Percentiles rank a stretch among this genome's conserved stretches.
phyloP scores from a whole-genome alignment of 2,113 vertebrate species.

The Dicerorhinus sumatrensis region DNA sequence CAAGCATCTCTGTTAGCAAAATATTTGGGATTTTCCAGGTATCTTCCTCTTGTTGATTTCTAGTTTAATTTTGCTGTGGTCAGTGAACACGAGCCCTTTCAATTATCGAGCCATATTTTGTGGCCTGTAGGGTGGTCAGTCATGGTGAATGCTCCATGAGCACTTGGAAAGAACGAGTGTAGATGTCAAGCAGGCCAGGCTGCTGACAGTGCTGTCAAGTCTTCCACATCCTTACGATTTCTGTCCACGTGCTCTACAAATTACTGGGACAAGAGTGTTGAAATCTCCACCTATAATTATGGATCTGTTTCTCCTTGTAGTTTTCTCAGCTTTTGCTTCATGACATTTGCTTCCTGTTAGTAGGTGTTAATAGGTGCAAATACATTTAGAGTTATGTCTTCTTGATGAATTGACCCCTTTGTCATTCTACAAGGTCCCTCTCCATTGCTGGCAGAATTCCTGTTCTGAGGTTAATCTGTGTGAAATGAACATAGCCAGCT shows the following conservation, averaged over 20 bases:
- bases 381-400: background rate
- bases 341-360: too few species aligned
- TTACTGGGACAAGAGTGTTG: background rate
- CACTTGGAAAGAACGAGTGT: background rate
- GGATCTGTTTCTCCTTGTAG: background rate
- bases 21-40: background rate
- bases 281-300: accelerated
- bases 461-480: background rate
- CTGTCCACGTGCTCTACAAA: accelerated
- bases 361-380: background rate
- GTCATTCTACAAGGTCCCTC: background rate
- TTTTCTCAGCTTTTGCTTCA: too few species aligned
- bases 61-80: background rate
- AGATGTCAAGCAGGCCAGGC: background rate
- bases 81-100: background rate
- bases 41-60: background rate
- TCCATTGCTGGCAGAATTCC: background rate
- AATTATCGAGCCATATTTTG: background rate
- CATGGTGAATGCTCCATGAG: background rate
- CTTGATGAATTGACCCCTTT: background rate
- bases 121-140: too few species aligned
- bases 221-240: accelerated
- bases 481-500: background rate
- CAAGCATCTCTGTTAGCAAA: accelerated
- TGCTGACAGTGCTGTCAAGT: accelerated